Evolutionary conservation across 2,797 vertebrate species (phyloP).

Genomic region (Myotis vivesi): DNA sequence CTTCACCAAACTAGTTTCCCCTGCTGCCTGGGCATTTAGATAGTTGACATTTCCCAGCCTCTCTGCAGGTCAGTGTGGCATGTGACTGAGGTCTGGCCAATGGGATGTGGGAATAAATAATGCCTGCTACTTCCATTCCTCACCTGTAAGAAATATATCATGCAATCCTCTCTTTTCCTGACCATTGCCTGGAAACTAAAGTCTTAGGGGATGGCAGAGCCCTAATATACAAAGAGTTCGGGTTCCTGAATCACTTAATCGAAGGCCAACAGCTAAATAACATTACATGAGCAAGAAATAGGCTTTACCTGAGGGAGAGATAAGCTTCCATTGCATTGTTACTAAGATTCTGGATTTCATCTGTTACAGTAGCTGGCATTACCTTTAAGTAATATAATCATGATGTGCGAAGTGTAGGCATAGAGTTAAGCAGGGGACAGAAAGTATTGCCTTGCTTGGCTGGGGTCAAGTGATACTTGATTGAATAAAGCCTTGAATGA

Average conservation of each 20-base stretch:
- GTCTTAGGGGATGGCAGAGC: neutral
- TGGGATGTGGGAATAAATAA: neutral
- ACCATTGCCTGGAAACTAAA: neutral
- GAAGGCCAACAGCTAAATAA: neutral
- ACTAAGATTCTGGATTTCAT: neutral
- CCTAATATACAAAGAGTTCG: neutral
- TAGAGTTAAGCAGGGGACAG: neutral
- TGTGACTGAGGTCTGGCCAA: neutral
- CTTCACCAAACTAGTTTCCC: neutral
- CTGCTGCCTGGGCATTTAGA: neutral
- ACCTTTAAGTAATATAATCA: neutral
- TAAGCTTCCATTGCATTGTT: neutral
- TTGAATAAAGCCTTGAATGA: neutral
- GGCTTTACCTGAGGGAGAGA: neutral
- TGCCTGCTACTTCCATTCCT: neutral
- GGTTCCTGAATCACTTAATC: neutral
- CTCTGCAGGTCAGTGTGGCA: neutral
- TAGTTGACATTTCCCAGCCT: neutral
- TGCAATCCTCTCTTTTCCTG: neutral
- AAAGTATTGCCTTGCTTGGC: neutral
- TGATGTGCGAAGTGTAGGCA: neutral
- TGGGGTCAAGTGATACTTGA: neutral
- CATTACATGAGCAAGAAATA: neutral
- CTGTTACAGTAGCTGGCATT: neutral
- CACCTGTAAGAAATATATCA: neutral